Base-by-base conservation (phyloP, 2,113 vertebrate genomes). In the Rhinopomastus cyanomelas region DNA sequence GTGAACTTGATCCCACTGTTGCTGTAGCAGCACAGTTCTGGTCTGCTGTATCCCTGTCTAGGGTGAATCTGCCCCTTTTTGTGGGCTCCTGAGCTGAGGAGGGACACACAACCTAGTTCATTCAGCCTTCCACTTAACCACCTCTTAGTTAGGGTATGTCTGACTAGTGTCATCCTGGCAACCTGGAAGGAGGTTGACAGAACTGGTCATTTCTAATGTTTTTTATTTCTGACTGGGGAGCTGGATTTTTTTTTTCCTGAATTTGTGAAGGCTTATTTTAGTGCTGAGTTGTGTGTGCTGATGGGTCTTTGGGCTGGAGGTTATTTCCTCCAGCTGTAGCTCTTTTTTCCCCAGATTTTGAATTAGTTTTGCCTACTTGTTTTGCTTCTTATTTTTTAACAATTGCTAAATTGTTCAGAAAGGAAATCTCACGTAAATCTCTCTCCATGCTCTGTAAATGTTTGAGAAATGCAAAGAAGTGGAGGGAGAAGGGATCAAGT, bases 151-250 rank as follows among this genome's bases (percentile, higher is more conserved):
- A 23, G 34, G 20, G 30, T 30, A 23, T 3, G 11, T 23, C 8
- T 26, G 15, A 25, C 11, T 14, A 0, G 23, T 25, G 51, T 12
- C 39, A 30, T 72, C 23, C 46, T 11, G 42, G 37, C 25, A 32
- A 0, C 11, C 0, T 2, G 2, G 36, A 10, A n/a, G 6, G 8
- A 42, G 48, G 26, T 8, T 71, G 52, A 25, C 37, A 11, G 74
- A 83, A 52, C 8, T 30, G 20, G 2, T 20, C 0, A 3, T 60
- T 83, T 69, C 27, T 80, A 16, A 27, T 11, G 22, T 42, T 90
- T 75, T n/a, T 59, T 57, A 8, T 10, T 36, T 88, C n/a, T 86
- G 61, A 48, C 2, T 4, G 2, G 5, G 29, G 11, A 52, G 22
- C 1, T 37, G 27, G 12, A 9, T 29, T 12, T 49, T n/a, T 49